Percentiles rank a stretch among this genome's conserved stretches.
Conservation (phyloP, 2,888 invertebrate species). For the Agrochola litura region DNA sequence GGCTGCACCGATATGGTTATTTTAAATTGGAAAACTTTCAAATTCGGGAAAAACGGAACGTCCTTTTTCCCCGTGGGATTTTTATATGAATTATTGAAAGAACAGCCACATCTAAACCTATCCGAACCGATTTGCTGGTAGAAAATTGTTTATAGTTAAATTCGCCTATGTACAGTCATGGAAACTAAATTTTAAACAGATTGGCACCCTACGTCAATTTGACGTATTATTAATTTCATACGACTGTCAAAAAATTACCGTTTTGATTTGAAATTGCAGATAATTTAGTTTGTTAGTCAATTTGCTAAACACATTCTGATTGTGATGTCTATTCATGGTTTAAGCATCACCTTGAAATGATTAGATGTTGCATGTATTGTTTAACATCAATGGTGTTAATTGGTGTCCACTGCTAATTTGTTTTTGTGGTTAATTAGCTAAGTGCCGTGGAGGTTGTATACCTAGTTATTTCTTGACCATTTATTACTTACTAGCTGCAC, state of each 20-base stretch:
- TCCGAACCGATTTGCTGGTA: neutral
- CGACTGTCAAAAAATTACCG: neutral
- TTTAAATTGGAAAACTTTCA: too few species aligned
- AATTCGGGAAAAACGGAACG: too few species aligned
- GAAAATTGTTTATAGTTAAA: neutral
- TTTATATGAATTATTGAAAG: too few species aligned
- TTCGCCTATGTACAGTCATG: neutral
- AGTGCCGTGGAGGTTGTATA: conserved; percentile 11
- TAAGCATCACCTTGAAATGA: conserved; percentile 43
- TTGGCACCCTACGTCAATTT: neutral
- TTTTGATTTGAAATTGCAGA: neutral
- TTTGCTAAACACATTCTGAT: neutral
- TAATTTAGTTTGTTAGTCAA: neutral
- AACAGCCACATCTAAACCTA: neutral
- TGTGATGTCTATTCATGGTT: conserved; percentile 12
- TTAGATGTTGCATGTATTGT: conserved; percentile 45
- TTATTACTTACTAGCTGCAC: neutral
- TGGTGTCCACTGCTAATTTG: conserved; percentile 24
- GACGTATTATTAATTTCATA: neutral
- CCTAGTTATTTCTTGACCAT: neutral
- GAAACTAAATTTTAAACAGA: neutral
- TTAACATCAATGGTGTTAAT: conserved; percentile 49
- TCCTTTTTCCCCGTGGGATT: too few species aligned
- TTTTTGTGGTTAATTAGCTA: conserved; percentile 43
- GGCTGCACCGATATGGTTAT: too few species aligned